Percentiles rank a stretch among this genome's conserved stretches.
These are phyloP conservation scores for Rousettus leschenaultii DNA, from an alignment of 2,113 vertebrate species.

Conservation along the genomic window DNA sequence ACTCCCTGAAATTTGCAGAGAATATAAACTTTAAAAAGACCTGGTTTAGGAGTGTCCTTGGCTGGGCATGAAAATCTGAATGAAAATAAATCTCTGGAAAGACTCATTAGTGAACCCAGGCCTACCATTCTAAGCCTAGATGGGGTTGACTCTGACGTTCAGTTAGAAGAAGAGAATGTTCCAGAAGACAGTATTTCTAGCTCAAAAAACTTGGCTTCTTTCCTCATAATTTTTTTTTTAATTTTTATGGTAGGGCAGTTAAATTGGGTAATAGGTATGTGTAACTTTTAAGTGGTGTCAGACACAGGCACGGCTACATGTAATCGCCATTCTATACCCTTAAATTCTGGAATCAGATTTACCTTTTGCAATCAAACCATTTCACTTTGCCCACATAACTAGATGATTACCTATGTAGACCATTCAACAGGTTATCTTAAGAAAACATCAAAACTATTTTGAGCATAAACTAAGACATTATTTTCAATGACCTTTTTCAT, in stretches of 20 bases:
- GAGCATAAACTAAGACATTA: conserved; percentile 1
- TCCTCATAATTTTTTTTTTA: background rate
- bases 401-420: conserved; percentile 24
- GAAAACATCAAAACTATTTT: background rate
- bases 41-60: background rate
- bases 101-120: background rate
- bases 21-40: background rate
- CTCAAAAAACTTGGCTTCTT: background rate
- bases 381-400: background rate
- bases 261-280: background rate
- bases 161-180: background rate
- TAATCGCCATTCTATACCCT: background rate
- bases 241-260: background rate
- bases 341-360: conserved; percentile 12
- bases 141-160: background rate
- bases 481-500: conserved; percentile 18
- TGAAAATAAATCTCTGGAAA: background rate
- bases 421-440: background rate
- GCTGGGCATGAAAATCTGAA: background rate
- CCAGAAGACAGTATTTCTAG: background rate
- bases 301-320: background rate
- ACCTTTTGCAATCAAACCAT: conserved; percentile 35
- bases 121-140: background rate
- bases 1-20: background rate
- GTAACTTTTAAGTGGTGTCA: background rate